Conservation (phyloP, 2,113 vertebrate species). For the Lamprotornis superbus region DNA sequence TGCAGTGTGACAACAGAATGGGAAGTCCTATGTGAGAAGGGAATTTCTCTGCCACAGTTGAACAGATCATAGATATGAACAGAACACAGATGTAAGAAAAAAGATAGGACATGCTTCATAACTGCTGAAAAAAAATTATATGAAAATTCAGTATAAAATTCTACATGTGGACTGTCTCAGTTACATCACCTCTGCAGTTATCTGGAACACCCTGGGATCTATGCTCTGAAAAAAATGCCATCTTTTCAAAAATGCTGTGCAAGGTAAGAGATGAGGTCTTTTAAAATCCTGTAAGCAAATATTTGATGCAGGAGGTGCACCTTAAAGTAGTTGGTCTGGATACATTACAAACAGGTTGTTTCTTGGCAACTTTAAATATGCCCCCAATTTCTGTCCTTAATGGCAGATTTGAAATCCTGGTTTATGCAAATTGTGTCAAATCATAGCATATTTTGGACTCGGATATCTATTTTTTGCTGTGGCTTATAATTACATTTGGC, state of each 20-base stretch:
- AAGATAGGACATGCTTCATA: background rate
- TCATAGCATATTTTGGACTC: conserved; percentile 31
- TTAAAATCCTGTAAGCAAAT: background rate
- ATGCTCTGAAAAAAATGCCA: background rate
- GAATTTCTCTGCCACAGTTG: background rate
- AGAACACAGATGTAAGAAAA: background rate
- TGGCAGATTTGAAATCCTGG: conserved; percentile 38
- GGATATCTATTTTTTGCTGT: conserved; percentile 15
- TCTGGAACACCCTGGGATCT: background rate
- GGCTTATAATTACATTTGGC: conserved; percentile 18
- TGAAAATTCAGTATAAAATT: background rate
- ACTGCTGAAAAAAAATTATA: background rate
- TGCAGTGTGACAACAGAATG: background rate
- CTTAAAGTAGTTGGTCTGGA: background rate
- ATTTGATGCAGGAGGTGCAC: background rate
- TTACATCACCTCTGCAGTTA: background rate
- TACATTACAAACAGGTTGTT: background rate
- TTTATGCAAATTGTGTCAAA: conserved; percentile 54
- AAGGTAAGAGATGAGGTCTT: background rate
- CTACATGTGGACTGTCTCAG: background rate
- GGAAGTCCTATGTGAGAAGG: background rate
- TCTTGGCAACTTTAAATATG: background rate
- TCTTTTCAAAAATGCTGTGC: background rate
- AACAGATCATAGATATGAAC: background rate
- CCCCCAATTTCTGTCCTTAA: conserved; percentile 47